These are phyloP conservation scores for Seriola dumerili DNA, from an alignment of 2,113 vertebrate species.

Conservation along the genomic window DNA sequence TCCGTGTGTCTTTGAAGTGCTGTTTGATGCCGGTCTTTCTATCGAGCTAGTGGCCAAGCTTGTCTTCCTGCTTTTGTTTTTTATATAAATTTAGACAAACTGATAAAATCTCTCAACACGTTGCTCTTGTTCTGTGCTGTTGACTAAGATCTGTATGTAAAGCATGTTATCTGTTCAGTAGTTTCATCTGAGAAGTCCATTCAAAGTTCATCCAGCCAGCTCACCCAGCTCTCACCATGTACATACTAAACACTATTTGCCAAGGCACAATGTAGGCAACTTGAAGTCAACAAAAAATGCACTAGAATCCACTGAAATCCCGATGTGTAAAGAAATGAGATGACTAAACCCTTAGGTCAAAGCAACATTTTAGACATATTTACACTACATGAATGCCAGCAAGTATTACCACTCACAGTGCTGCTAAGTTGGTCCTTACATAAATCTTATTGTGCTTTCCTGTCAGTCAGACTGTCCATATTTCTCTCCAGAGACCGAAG, in stretches of 20 bases:
- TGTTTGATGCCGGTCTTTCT: conserved; percentile 18
- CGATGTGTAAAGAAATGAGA: conserved; percentile 1
- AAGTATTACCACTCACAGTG: conserved; percentile 72
- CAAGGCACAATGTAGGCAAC: conserved; percentile 9
- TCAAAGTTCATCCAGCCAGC: conserved; percentile 11
- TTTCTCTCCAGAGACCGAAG: conserved; percentile 3
- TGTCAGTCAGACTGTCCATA: conserved; percentile 21
- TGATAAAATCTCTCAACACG: not conserved
- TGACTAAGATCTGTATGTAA: conserved; percentile 32
- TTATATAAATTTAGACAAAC: not conserved
- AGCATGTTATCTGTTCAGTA: conserved; percentile 39
- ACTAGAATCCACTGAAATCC: conserved; percentile 7
- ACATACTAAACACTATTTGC: conserved; percentile 35
- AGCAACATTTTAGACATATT: conserved; percentile 29
- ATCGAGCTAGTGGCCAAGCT: not conserved
- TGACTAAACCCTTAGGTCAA: conserved; percentile 3
- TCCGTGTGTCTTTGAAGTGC: conserved; percentile 10
- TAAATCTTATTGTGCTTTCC: conserved; percentile 35
- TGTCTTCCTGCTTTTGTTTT: conserved; percentile 12
- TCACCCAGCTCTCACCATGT: conserved; percentile 9
- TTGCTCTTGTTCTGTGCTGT: not conserved
- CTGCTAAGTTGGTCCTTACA: conserved; percentile 38
- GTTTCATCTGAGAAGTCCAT: conserved; percentile 10
- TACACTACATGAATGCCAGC: conserved; percentile 71
- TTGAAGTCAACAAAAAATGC: not conserved